Evolutionary conservation across 2,113 vertebrate species (phyloP).

Genomic region (Trichechus manatus): DNA sequence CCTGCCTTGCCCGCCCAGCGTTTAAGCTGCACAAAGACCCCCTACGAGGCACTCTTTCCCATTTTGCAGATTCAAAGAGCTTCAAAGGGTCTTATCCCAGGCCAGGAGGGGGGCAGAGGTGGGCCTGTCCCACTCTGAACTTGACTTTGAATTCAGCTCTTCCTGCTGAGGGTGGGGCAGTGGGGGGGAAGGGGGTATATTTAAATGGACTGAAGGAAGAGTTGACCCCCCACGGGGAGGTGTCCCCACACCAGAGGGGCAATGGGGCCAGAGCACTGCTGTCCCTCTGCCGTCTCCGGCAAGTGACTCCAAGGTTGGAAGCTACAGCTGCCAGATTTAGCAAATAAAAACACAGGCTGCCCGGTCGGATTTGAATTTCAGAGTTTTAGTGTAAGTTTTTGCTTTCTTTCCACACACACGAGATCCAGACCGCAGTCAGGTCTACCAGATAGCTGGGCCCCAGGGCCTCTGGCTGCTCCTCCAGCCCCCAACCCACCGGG

Average conservation of each 20-base stretch:
- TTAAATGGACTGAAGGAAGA: neutral
- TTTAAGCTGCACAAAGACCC: neutral
- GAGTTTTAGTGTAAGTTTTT: too few relatives aligned
- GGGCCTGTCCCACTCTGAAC: neutral
- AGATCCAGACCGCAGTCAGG: too few relatives aligned
- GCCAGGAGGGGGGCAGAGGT: neutral
- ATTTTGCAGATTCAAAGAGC: neutral
- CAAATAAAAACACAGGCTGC: neutral
- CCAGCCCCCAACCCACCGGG: too few relatives aligned
- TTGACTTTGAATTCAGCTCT: neutral
- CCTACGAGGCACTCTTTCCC: neutral
- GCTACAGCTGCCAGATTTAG: neutral
- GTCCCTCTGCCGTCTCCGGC: neutral
- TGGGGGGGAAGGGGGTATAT: fast-evolving
- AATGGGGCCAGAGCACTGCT: neutral
- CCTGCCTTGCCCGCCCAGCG: neutral
- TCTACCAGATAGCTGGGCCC: neutral
- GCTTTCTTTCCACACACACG: too few relatives aligned
- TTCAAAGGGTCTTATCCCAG: fast-evolving
- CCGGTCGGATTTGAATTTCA: neutral
- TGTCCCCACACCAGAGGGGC: fast-evolving
- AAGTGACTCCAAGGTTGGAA: neutral
- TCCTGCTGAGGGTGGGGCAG: neutral
- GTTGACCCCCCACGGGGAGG: neutral
- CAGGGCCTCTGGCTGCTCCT: neutral